Evolutionary conservation across 2,888 invertebrate genomes (phyloP).

Genomic region (Conops quadrifasciatus): DNA sequence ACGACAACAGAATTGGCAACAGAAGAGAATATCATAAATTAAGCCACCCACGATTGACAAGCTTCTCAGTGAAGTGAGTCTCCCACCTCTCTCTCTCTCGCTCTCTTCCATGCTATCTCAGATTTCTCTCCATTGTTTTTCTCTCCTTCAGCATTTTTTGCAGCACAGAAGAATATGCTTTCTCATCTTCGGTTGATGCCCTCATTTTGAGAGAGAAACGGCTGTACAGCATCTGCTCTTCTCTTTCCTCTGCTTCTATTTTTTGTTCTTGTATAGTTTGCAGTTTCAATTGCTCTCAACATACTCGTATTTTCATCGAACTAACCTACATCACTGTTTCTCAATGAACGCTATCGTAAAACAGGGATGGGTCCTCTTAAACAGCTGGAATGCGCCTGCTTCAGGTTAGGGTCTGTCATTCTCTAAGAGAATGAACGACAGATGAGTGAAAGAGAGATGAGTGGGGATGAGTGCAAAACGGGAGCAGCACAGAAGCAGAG

Average conservation of each 20-base stretch:
- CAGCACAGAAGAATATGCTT: too few relatives aligned
- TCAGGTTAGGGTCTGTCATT: neutral
- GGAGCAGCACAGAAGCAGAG: neutral
- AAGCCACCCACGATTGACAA: conserved; percentile 20
- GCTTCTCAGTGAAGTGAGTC: neutral
- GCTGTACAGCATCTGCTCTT: too few relatives aligned
- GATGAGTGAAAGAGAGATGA: neutral
- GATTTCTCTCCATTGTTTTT: neutral
- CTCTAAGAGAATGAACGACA: too few relatives aligned
- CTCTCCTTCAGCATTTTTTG: too few relatives aligned
- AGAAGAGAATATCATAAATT: conserved; percentile 8
- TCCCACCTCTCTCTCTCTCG: neutral
- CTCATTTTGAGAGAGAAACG: neutral
- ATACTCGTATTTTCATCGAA: conserved; percentile 39
- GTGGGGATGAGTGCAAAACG: neutral
- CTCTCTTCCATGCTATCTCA: neutral
- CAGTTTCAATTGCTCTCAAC: neutral
- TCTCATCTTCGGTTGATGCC: neutral
- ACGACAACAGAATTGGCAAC: conserved; percentile 13
- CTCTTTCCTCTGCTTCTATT: neutral
- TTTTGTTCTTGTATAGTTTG: neutral
- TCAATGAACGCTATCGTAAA: neutral
- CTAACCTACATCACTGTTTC: conserved; percentile 61
- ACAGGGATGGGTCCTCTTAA: too few relatives aligned
- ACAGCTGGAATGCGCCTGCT: conserved; percentile 13